Evolutionary conservation across 2,797 vertebrate species (phyloP).

Genomic region (Megaceryle alcyon): DNA sequence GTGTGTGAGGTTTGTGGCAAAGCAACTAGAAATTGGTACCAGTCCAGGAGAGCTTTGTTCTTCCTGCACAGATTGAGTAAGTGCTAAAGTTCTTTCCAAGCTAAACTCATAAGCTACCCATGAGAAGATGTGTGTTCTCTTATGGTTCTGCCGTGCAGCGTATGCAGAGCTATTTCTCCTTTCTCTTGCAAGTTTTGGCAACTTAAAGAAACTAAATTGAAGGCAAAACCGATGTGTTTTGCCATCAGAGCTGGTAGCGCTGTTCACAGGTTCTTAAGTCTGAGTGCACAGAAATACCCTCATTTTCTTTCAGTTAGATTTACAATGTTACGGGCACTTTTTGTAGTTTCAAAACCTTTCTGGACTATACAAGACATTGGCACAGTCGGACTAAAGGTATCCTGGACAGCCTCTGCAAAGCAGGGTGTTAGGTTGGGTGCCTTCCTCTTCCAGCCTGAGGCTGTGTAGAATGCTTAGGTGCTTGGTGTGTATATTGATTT

Average conservation of each 20-base stretch:
- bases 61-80: neutral
- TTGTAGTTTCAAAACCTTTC: neutral
- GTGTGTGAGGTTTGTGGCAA: neutral
- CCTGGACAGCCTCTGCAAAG: neutral
- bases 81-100: neutral
- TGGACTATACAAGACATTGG: accelerated
- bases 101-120: neutral
- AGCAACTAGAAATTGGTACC: neutral
- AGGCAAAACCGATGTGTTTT: neutral
- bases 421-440: too few species aligned
- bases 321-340: neutral
- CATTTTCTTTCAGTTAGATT: neutral
- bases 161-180: neutral
- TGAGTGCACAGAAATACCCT: neutral
- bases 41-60: neutral
- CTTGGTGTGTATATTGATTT: neutral
- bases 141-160: neutral
- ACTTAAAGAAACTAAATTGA: neutral
- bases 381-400: neutral
- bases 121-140: neutral
- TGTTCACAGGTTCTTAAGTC: neutral
- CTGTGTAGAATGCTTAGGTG: neutral
- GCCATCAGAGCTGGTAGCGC: neutral
- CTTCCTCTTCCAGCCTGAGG: neutral
- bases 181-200: neutral